phyloP scores from a whole-genome alignment of 1,140 invertebrate species.

The Philopotamus ludificatus region DNA sequence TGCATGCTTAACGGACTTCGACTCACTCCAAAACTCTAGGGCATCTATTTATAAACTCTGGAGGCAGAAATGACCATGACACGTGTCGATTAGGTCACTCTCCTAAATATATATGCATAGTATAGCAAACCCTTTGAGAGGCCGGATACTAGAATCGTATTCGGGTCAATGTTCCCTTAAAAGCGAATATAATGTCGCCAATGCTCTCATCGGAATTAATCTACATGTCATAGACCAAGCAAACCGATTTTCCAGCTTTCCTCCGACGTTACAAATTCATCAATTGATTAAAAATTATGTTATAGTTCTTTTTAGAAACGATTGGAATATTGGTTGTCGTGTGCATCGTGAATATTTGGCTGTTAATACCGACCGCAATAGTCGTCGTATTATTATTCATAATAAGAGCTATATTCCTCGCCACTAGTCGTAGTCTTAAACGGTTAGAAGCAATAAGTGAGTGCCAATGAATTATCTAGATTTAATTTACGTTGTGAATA shows the following conservation, averaged over 20 bases:
- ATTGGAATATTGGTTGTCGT: constrained; percentile 69
- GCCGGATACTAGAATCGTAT: too few species aligned
- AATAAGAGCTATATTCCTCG: constrained; percentile 73
- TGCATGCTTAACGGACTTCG: too few species aligned
- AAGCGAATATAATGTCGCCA: too few species aligned
- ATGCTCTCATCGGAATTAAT: too few species aligned
- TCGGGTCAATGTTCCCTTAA: too few species aligned
- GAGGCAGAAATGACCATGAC: too few species aligned
- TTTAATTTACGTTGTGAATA: neutral
- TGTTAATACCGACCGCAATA: constrained; percentile 70
- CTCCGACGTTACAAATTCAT: neutral
- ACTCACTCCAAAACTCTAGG: too few species aligned
- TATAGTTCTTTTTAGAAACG: constrained; percentile 63
- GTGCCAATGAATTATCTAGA: neutral
- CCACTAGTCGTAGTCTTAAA: constrained; percentile 79
- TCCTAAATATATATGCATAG: too few species aligned
- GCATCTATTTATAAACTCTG: too few species aligned
- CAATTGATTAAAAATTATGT: neutral
- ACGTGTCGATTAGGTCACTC: too few species aligned
- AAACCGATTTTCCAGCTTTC: neutral
- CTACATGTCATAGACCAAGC: too few species aligned
- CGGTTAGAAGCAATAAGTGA: constrained; percentile 55
- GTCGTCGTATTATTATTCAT: constrained; percentile 66
- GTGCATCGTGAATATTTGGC: constrained; percentile 77
- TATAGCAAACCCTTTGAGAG: too few species aligned